Evolutionary conservation across 2,797 vertebrate species (phyloP).

Genomic region (Chiloscyllium punctatum): DNA sequence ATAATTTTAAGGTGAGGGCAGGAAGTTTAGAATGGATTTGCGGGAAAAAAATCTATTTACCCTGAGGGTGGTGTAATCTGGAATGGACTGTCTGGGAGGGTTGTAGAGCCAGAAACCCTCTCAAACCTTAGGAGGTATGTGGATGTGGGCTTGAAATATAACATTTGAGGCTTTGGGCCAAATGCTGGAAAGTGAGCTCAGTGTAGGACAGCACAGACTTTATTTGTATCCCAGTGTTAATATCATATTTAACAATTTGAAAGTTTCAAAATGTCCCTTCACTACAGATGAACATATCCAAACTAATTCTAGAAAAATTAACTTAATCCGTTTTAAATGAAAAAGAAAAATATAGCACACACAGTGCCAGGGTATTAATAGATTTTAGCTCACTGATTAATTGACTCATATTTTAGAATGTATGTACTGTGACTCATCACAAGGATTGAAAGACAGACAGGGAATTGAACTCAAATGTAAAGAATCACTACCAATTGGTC

Average conservation of each 20-base stretch:
- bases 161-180: too few relatives aligned
- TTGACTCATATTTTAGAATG: not conserved
- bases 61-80: too few relatives aligned
- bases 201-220: not conserved
- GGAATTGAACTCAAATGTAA: not conserved
- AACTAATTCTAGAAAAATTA: not conserved
- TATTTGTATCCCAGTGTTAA: not conserved
- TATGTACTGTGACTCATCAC: not conserved
- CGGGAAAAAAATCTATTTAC: too few relatives aligned
- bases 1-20: too few relatives aligned
- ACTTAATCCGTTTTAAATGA: not conserved
- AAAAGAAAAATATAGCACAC: not conserved
- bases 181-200: too few relatives aligned
- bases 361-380: too few relatives aligned
- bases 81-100: too few relatives aligned
- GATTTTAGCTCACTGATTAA: not conserved
- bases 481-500: not conserved
- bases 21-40: too few relatives aligned
- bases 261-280: not conserved
- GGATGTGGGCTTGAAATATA: too few relatives aligned
- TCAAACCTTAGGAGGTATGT: too few relatives aligned
- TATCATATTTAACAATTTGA: not conserved
- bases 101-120: too few relatives aligned
- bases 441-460: not conserved
- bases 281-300: not conserved